Evolutionary conservation across 2,113 vertebrate species (phyloP).

Genomic region (Psettodes erumei): DNA sequence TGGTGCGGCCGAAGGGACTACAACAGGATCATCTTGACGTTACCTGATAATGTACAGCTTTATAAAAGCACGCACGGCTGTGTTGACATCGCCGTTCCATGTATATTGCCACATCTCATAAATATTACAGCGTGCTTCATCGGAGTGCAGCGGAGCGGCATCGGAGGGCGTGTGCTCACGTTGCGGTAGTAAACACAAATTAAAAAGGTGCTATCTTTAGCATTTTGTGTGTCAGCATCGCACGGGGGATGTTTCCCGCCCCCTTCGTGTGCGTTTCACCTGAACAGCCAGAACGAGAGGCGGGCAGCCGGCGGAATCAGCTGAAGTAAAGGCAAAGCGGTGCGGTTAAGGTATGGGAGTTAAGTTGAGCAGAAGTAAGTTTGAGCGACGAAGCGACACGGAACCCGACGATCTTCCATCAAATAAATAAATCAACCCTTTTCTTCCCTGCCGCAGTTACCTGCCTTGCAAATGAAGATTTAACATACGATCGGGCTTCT

Average conservation of each 20-base stretch:
- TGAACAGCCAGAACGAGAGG: conserved; percentile 2
- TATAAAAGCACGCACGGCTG: conserved; percentile 2
- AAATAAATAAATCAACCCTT: too few relatives aligned
- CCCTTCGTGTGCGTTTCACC: conserved; percentile 3
- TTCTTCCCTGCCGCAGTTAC: neutral
- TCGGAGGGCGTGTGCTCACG: neutral
- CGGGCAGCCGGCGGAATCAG: neutral
- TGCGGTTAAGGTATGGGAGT: neutral
- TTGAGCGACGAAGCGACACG: neutral
- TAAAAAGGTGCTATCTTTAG: conserved; percentile 5
- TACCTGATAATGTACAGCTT: neutral
- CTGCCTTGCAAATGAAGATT: neutral
- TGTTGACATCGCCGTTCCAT: neutral
- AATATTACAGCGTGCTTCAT: neutral
- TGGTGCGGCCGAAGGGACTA: neutral
- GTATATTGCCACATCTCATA: neutral
- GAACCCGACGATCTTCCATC: neutral
- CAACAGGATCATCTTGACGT: neutral
- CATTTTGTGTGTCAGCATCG: neutral
- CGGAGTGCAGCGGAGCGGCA: neutral
- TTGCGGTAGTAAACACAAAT: conserved; percentile 4
- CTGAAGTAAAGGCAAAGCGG: neutral
- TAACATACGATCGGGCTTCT: neutral
- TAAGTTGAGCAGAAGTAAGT: conserved; percentile 10
- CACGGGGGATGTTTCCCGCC: neutral